Evolutionary conservation across 2,113 vertebrate genomes (phyloP).

Genomic region (Indri indri): DNA sequence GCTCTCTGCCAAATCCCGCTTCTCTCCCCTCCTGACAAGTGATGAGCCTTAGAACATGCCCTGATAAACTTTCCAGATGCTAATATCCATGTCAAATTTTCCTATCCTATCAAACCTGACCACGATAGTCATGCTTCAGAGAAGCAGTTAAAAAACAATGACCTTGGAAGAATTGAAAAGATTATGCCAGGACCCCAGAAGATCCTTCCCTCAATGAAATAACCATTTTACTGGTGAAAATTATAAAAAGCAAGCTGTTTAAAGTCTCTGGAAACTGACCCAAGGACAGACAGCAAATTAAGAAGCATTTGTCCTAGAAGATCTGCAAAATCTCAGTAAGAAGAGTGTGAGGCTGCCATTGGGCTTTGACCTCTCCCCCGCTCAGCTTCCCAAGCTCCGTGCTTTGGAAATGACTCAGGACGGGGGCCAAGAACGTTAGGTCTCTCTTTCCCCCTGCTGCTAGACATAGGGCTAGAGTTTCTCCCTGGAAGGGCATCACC

Average conservation of each 20-base stretch:
- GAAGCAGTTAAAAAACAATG: neutral
- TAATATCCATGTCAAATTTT: neutral
- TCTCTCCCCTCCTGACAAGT: neutral
- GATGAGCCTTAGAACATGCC: no score
- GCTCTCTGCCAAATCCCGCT: neutral
- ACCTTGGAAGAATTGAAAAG: neutral
- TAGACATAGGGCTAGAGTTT: neutral
- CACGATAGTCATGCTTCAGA: no score
- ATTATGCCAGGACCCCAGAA: neutral
- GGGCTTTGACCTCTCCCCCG: no score
- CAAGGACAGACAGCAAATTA: neutral
- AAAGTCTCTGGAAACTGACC: neutral
- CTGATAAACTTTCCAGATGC: no score
- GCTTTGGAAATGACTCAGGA: neutral
- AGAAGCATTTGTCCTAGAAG: neutral
- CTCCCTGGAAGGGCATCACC: neutral
- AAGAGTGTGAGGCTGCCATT: neutral
- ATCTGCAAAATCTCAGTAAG: neutral
- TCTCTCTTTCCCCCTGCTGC: neutral
- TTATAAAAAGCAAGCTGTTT: neutral
- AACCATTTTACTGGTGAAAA: neutral
- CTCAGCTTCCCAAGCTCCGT: neutral
- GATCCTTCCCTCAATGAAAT: neutral
- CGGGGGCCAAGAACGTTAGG: neutral
- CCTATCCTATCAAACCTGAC: fast-evolving